These are phyloP conservation scores for Gallinago media DNA, from an alignment of 2,113 vertebrate genomes.

Conservation along the genomic window DNA sequence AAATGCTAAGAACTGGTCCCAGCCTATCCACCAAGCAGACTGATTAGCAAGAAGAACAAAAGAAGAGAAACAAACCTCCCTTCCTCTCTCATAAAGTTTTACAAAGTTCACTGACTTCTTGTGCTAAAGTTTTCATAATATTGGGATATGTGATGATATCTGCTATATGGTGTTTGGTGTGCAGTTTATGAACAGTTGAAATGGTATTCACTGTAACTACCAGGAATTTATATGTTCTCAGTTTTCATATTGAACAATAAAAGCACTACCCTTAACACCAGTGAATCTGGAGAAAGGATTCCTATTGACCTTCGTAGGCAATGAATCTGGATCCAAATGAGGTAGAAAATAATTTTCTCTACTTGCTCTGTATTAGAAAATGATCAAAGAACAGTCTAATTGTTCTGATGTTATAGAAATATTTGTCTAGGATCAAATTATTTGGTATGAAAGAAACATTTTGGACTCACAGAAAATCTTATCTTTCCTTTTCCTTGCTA, in stretches of 20 bases:
- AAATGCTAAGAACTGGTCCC: not conserved
- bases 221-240: not conserved
- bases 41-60: not conserved
- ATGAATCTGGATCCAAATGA: not conserved
- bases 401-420: not conserved
- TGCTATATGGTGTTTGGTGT: not conserved
- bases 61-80: not conserved
- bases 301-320: not conserved
- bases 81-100: not conserved
- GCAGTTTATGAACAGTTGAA: not conserved
- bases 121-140: not conserved
- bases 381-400: not conserved
- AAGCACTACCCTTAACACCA: not conserved
- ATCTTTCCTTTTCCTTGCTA: not conserved
- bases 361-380: not conserved
- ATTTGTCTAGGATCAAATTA: not conserved
- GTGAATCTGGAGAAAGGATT: not conserved
- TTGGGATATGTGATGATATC: not conserved
- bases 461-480: not conserved
- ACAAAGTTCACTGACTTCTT: not conserved
- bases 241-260: not conserved
- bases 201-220: not conserved
- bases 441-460: not conserved
- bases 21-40: not conserved
- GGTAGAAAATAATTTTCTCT: not conserved